phyloP scores from a whole-genome alignment of 2,113 vertebrate species.

The Vulpes lagopus region DNA sequence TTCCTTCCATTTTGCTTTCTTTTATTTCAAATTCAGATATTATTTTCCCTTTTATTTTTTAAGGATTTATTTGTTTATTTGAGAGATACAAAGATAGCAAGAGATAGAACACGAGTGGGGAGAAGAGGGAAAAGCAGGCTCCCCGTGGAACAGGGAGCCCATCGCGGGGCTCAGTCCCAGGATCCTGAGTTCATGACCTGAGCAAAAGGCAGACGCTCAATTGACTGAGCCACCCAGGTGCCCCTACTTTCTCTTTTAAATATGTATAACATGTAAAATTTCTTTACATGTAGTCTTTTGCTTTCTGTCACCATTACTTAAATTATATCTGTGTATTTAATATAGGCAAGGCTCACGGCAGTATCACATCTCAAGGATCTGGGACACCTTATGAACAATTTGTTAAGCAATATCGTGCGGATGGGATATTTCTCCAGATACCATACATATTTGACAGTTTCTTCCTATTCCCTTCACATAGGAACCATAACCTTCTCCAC shows the following conservation, averaged over 20 bases:
- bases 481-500: not conserved
- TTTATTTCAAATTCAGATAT: constrained; percentile 19
- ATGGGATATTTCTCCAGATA: not conserved
- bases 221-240: no score
- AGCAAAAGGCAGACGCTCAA: no score
- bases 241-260: constrained; percentile 12
- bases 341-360: not conserved
- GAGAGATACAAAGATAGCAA: no score
- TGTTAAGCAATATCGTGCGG: not conserved
- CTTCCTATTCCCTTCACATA: not conserved
- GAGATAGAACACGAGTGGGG: no score
- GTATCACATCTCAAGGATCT: not conserved
- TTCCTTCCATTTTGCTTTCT: not conserved
- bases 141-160: no score
- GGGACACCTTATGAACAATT: not conserved
- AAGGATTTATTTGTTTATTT: no score
- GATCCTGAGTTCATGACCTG: no score
- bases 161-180: no score
- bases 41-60: constrained; percentile 16
- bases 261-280: not conserved
- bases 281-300: constrained; percentile 5
- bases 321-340: not conserved
- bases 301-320: not conserved
- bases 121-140: no score
- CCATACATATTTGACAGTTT: not conserved